Evolutionary conservation across 1,140 invertebrate species (phyloP), one percentile per base, ranked within the genome.

Genomic region (Hydropsyche tenuis): DNA sequence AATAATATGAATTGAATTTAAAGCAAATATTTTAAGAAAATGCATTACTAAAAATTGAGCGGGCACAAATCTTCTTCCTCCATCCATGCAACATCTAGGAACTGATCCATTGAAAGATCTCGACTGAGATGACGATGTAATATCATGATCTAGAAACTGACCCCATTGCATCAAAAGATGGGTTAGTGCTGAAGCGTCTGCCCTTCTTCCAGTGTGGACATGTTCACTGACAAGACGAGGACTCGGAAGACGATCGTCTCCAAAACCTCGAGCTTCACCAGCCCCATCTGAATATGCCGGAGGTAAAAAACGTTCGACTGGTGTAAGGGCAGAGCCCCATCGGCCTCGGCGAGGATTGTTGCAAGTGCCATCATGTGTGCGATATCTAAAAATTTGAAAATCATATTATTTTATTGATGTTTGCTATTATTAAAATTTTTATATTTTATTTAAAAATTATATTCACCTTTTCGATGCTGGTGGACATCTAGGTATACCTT

Each of bases 81-180:
- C 86, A 64, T 88, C 87, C 3, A 88, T 86, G 79, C 93, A 95
- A 79, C 94, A 95, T 74, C 91, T 88, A 6, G 93, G 93, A 37
- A 94, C 88, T 0, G 92, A 91, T 4, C 91, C 91, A 78, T 94
- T 94, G 77, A 94, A 94, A 0, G 91, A 91, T 77, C 91, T 86
- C 1, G 88, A 87, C 77, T 89, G 87, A 0, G 87, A 87, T 9
- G 89, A 87, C 43, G 91, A 90, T 3, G 92, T 93, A 16, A 94
- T 79, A 80, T 94, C 93, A 79, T 94, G 93, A 81, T 94, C 93
- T 25, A 94, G 79, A 75, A 95, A 90, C 80, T 94, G 93, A 1
- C 93, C 93, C 93, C 93, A 95, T 80, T 95, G 93, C 88, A 94
- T 94, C 12, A 94, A 83, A 88, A 95, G 90, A 48, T 94, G 89